Percentiles rank a stretch among this genome's conserved stretches.
Evolutionary conservation across 2,113 vertebrate genomes (phyloP).

Genomic region (Notarius quadriscutis): DNA sequence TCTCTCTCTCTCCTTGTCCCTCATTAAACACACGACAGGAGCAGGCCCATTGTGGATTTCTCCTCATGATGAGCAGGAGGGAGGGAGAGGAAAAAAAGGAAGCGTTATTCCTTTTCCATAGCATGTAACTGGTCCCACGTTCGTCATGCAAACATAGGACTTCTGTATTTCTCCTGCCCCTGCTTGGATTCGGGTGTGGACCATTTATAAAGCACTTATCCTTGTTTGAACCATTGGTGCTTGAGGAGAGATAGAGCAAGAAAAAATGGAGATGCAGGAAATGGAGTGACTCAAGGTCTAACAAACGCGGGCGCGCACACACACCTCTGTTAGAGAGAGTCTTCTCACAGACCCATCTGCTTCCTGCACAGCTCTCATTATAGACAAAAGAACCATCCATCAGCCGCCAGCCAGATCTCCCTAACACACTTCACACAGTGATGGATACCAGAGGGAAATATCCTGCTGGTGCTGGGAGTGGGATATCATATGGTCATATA

Average conservation of each 20-base stretch:
- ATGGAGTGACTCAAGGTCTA: constrained; percentile 4
- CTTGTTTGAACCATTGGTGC: neutral
- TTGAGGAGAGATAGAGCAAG: neutral
- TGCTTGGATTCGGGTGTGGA: neutral
- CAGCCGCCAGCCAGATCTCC: constrained; percentile 37
- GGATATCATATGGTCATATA: constrained; percentile 9
- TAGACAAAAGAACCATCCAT: constrained; percentile 52
- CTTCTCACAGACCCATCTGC: constrained; percentile 51
- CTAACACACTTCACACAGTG: constrained; percentile 31
- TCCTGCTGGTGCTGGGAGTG: neutral
- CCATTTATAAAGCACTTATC: constrained; percentile 19
- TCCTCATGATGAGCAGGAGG: neutral
- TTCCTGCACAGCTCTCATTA: constrained; percentile 51
- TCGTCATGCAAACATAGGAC: neutral
- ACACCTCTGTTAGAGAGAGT: constrained; percentile 36
- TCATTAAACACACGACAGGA: constrained; percentile 15
- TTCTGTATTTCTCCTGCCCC: neutral
- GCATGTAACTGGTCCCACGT: constrained; percentile 33
- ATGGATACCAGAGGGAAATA: constrained; percentile 40
- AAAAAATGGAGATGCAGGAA: constrained; percentile 7
- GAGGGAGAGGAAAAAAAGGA: neutral
- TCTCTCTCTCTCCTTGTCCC: constrained; percentile 8
- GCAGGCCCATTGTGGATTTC: neutral
- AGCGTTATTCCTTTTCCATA: constrained; percentile 27
- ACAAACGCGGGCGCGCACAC: constrained; percentile 15